Conservation (phyloP, 2,888 invertebrate species). For the Melanophora roralis region DNA sequence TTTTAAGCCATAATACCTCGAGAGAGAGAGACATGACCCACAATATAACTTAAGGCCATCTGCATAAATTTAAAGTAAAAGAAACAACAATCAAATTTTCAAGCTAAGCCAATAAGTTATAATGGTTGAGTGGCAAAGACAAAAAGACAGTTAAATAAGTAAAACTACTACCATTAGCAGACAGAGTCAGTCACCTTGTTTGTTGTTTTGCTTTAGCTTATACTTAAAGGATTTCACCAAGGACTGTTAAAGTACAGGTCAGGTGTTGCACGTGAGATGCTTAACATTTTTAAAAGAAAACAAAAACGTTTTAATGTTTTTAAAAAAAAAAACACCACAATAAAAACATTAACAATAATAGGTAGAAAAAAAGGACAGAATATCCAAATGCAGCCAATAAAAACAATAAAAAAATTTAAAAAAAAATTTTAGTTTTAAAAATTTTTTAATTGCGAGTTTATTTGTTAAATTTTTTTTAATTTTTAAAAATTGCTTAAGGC, state of each 20-base stretch:
- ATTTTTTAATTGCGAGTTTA: no score
- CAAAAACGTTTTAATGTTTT: slow-evolving; percentile 24
- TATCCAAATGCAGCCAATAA: no score
- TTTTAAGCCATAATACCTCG: background rate
- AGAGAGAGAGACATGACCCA: no score
- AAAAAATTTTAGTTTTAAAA: no score
- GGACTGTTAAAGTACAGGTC: slow-evolving; percentile 71
- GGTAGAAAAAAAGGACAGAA: slow-evolving; percentile 43
- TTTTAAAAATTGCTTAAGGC: no score
- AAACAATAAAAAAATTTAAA: background rate
- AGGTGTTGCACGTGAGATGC: slow-evolving; percentile 73
- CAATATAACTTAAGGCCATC: background rate
- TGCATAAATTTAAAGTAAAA: background rate
- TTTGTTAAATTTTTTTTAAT: no score
- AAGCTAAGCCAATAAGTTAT: background rate
- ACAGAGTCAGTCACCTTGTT: background rate
- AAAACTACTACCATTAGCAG: background rate
- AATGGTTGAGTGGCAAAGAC: background rate
- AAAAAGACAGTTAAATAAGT: background rate
- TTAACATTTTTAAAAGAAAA: slow-evolving; percentile 53
- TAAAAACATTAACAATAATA: background rate
- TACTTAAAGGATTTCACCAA: slow-evolving; percentile 6
- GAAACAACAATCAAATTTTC: background rate
- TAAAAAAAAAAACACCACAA: background rate
- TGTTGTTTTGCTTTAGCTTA: background rate